Evolutionary conservation across 2,113 vertebrate species (phyloP), one percentile per base, ranked within the genome.

Genomic region (Nycticebus coucang): DNA sequence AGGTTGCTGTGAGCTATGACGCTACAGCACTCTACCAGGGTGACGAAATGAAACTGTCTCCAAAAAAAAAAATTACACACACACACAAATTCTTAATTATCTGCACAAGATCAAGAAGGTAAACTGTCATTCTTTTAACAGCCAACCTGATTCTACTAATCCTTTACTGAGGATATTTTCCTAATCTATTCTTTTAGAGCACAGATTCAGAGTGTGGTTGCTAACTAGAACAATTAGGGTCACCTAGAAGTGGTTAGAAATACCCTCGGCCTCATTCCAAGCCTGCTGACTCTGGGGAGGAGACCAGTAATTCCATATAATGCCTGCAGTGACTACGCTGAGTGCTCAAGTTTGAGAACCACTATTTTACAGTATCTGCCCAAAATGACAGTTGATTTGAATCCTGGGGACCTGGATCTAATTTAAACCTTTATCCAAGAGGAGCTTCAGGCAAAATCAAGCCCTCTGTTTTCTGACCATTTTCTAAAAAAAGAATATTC

Each of bases 181-280:
- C 57, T 72, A 60, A 74, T 62, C 57, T 18, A 62, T 19, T 78
- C 35, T 10, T 75, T 80, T 28, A n/a, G 24, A 33, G 17, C 26
- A 41, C 14, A 74, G 10, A 64, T 37, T 62, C n/a, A 41, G 78
- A 83, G 7, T 24, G 45, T 59, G 60, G 26, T 35, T 41, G 10
- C 26, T 19, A 22, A 91, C 19, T 33, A 84, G 33, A 5, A 74
- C 37, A 66, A 79, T 19, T 21, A 72, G 17, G 6, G 59, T 95
- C 41, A 95, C 37, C 64, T 35, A 22, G 24, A 17, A 90, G 26
- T 69, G 60, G 82, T 77, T 75, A 95, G 60, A 91, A 93, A 86
- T 6, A 53, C 28, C 89, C 66, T 93, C 50, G 75, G 35, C 26
- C 30, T 21, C 22, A 79, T 11, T 15, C 79, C 35, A 53, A 91